Percentiles rank a stretch among this genome's conserved stretches.
phyloP scores from a whole-genome alignment of 2,113 vertebrate genomes.

The pig (Sus scrofa) region T2T-Sscrofa CM000812.6:220540001-220540500 shows the following conservation, averaged over 20 bases:
- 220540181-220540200: accelerated
- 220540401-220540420: background rate
- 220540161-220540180: background rate
- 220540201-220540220: background rate
- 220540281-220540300: background rate
- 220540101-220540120: background rate
- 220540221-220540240: background rate
- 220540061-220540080: background rate
- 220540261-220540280: background rate
- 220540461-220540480: slow-evolving; percentile 5
- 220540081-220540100: background rate
- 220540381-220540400: slow-evolving; percentile 24
- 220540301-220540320: background rate
- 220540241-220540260: background rate
- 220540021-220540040: background rate
- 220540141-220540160: slow-evolving; percentile 41
- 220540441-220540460: slow-evolving; percentile 35
- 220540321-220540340: background rate
- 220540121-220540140: slow-evolving; percentile 20
- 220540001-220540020: background rate
- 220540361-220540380: background rate
- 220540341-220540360: background rate
- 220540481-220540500: slow-evolving; percentile 44
- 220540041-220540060: background rate
- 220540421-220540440: background rate